A percentile compares a stretch with the other conserved stretches of the same genome.
Conservation (phyloP, 2,888 invertebrate genomes). For the Leucania comma region DNA sequence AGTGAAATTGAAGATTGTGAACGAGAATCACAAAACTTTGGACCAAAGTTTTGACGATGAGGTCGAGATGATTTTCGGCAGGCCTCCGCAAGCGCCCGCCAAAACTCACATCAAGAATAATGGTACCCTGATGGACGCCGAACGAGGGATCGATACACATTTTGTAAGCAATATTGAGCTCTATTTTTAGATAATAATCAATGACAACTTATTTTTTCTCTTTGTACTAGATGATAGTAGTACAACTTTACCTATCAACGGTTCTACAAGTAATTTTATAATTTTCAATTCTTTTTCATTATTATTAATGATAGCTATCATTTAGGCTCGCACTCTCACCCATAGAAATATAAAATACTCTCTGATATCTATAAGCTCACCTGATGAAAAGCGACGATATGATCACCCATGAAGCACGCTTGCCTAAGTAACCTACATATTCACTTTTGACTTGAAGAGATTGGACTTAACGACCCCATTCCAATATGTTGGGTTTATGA, state of each 20-base stretch:
- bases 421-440: too few relatives aligned
- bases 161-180: constrained; percentile 37
- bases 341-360: too few relatives aligned
- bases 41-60: constrained; percentile 70
- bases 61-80: constrained; percentile 82
- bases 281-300: too few relatives aligned
- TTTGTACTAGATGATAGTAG: not conserved
- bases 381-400: too few relatives aligned
- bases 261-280: not conserved
- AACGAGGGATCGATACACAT: constrained; percentile 26
- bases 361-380: too few relatives aligned
- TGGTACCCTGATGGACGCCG: constrained; percentile 54
- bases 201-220: not conserved
- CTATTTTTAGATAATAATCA: not conserved
- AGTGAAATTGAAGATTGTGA: constrained; percentile 68
- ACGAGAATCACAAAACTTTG: constrained; percentile 67
- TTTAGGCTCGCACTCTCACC: too few relatives aligned
- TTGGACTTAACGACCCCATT: too few relatives aligned
- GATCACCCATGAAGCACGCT: too few relatives aligned
- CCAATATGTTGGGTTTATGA: too few relatives aligned
- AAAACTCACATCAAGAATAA: constrained; percentile 65
- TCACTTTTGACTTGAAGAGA: too few relatives aligned
- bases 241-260: not conserved
- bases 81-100: constrained; percentile 68
- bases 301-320: too few relatives aligned